Conservation (phyloP, 2,888 invertebrate species). For the Smittia aterrima region DNA sequence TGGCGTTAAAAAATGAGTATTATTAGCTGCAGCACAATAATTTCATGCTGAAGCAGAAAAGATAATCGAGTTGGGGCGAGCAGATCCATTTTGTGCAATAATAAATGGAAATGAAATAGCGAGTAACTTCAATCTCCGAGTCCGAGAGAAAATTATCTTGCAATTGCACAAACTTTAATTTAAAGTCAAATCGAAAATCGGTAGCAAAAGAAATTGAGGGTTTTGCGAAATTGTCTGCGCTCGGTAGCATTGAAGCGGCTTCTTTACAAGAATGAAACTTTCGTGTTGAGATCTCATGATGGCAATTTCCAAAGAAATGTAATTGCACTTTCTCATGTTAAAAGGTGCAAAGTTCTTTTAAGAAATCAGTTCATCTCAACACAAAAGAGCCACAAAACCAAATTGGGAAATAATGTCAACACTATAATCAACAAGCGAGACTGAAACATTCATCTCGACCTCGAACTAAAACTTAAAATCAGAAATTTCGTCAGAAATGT, state of each 20-base stretch:
- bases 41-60: background rate
- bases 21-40: background rate
- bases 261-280: background rate
- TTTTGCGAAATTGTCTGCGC: background rate
- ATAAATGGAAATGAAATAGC: slow-evolving; percentile 11
- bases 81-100: background rate
- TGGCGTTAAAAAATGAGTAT: background rate
- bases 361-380: too few species aligned
- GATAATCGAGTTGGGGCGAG: background rate
- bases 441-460: too few species aligned
- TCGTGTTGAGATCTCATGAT: background rate
- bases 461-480: too few species aligned
- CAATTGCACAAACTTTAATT: slow-evolving; percentile 1
- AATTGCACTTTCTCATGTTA: too few species aligned
- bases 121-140: background rate
- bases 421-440: too few species aligned
- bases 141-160: background rate
- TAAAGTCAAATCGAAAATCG: background rate
- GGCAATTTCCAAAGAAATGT: background rate
- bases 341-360: too few species aligned
- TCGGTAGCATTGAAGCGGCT: background rate
- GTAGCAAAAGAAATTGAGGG: background rate
- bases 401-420: too few species aligned
- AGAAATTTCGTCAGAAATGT: too few species aligned
- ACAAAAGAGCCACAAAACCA: too few species aligned